phyloP scores from a whole-genome alignment of 2,888 invertebrate species.

The Pyrrhosoma nymphula region DNA sequence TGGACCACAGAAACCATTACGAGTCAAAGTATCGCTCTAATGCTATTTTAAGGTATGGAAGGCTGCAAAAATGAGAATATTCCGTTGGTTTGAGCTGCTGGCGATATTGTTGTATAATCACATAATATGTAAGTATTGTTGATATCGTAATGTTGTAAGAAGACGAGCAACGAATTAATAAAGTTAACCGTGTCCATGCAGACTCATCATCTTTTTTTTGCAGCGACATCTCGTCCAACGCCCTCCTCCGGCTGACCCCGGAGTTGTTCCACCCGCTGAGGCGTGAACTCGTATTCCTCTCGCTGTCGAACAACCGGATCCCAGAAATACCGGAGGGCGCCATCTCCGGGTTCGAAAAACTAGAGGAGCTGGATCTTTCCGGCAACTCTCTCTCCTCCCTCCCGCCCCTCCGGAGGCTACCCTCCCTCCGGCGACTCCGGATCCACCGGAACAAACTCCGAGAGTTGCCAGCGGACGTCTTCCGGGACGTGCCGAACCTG shows the following conservation, averaged over 20 bases:
- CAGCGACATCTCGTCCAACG: constrained; percentile 84
- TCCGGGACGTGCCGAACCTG: constrained; percentile 74
- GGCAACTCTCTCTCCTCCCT: constrained; percentile 84
- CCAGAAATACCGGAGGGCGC: constrained; percentile 81
- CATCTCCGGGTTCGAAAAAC: constrained; percentile 81
- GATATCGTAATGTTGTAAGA: too few species aligned
- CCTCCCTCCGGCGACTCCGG: constrained; percentile 79
- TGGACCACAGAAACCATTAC: too few species aligned
- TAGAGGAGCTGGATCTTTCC: constrained; percentile 86
- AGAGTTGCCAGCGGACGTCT: constrained; percentile 74
- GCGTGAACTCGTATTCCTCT: constrained; percentile 81
- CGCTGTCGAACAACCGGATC: constrained; percentile 85
- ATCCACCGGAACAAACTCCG: constrained; percentile 83
- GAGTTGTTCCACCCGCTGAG: constrained; percentile 82
- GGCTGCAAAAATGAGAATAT: too few species aligned
- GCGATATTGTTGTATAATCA: too few species aligned
- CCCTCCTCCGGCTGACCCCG: constrained; percentile 81
- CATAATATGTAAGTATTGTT: too few species aligned
- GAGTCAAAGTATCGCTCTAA: too few species aligned
- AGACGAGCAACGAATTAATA: too few species aligned
- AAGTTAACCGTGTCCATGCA: too few species aligned
- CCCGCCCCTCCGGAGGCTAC: constrained; percentile 76
- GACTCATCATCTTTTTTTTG: not conserved
- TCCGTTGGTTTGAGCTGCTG: too few species aligned
- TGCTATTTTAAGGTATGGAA: too few species aligned